These are phyloP conservation scores for Spatula clypeata DNA, from an alignment of 2,797 vertebrate genomes.

Conservation along the genomic window DNA sequence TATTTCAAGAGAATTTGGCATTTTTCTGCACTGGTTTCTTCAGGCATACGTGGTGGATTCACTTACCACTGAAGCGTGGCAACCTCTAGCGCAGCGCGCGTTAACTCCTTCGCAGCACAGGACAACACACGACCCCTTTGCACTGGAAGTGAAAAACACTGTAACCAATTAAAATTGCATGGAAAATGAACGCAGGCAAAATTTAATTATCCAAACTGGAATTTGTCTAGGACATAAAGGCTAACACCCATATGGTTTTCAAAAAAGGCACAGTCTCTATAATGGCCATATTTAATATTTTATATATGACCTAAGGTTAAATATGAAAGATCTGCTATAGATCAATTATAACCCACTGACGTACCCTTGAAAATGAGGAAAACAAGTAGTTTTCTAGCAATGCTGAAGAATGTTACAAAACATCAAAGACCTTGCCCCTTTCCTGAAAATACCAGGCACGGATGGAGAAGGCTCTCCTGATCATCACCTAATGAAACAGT, in stretches of 20 bases:
- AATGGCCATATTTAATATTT: slow-evolving; percentile 70
- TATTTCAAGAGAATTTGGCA: slow-evolving; percentile 32
- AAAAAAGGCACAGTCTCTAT: not conserved
- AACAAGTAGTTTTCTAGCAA: slow-evolving; percentile 62
- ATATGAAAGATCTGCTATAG: slow-evolving; percentile 46
- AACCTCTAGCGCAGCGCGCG: not conserved
- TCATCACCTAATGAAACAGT: slow-evolving; percentile 53
- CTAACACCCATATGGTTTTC: not conserved
- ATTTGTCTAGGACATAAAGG: slow-evolving; percentile 45
- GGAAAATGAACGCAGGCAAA: slow-evolving; percentile 37
- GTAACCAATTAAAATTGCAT: slow-evolving; percentile 58
- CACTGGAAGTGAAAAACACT: slow-evolving; percentile 20
- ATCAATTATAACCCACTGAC: slow-evolving; percentile 63
- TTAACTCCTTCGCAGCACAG: slow-evolving; percentile 55
- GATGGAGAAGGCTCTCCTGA: slow-evolving; percentile 24
- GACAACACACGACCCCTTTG: not conserved
- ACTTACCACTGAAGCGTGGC: not conserved
- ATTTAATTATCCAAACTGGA: slow-evolving; percentile 62
- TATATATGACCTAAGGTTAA: slow-evolving; percentile 66
- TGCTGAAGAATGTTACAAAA: slow-evolving; percentile 13
- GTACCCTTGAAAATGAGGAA: slow-evolving; percentile 54
- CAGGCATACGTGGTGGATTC: not conserved
- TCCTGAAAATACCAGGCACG: slow-evolving; percentile 43
- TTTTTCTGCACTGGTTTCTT: slow-evolving; percentile 37
- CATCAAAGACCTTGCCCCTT: slow-evolving; percentile 67